A percentile compares a stretch with the other conserved stretches of the same genome.
phyloP scores from a whole-genome alignment of 1,140 invertebrate species.

The Matsumurasca onukii region DNA sequence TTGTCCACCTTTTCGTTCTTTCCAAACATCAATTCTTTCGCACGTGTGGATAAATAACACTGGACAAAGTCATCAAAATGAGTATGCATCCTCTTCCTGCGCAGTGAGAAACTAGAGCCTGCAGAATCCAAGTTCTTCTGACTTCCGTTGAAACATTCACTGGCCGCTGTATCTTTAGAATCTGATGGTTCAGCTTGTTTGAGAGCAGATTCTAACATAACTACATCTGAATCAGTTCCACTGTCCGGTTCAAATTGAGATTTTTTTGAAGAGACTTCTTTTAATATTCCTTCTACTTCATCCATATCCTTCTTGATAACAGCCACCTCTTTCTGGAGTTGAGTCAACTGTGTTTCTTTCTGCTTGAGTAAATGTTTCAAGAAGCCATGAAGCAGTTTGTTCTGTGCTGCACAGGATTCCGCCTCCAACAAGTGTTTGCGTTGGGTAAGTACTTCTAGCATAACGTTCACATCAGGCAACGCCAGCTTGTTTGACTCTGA shows the following conservation, averaged over 20 bases:
- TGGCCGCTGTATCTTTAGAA: conserved; percentile 31
- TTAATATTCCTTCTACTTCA: conserved; percentile 75
- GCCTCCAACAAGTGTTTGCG: conserved; percentile 79
- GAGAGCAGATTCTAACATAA: background rate
- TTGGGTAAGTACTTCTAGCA: conserved; percentile 77
- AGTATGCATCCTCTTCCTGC: conserved; percentile 74
- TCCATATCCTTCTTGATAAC: conserved; percentile 79
- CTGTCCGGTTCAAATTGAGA: conserved; percentile 26
- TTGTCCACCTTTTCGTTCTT: conserved; percentile 39
- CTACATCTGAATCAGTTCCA: conserved; percentile 24
- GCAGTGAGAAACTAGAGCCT: conserved; percentile 57
- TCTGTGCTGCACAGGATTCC: conserved; percentile 75
- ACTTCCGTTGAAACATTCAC: conserved; percentile 52
- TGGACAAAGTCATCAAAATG: conserved; percentile 91
- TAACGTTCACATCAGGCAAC: conserved; percentile 76
- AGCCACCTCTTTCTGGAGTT: conserved; percentile 68
- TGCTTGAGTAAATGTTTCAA: conserved; percentile 72
- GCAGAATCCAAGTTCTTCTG: conserved; percentile 46
- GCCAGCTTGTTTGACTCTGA: conserved; percentile 70
- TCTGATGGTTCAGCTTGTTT: conserved; percentile 37
- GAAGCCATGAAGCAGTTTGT: conserved; percentile 81
- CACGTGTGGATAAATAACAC: conserved; percentile 79
- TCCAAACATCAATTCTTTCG: conserved; percentile 69
- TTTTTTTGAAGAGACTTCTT: conserved; percentile 55
- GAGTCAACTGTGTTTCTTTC: conserved; percentile 70